A percentile compares a stretch with the other conserved stretches of the same genome.
Evolutionary conservation across 2,113 vertebrate species (phyloP).

Genomic region (Neofelis nebulosa): DNA sequence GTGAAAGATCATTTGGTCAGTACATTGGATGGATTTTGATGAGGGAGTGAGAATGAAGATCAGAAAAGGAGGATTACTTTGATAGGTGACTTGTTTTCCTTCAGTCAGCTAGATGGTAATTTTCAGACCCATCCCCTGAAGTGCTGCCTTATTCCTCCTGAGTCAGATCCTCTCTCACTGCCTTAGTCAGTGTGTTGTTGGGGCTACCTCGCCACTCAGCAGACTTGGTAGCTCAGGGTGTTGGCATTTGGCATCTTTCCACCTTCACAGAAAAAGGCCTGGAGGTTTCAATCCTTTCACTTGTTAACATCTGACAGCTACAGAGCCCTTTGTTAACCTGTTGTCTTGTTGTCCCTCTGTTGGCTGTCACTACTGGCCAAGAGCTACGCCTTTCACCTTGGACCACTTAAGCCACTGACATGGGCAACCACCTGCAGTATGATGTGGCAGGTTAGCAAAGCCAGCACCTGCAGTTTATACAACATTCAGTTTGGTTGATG

Average conservation of each 20-base stretch:
- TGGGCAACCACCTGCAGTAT: neutral
- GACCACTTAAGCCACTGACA: neutral
- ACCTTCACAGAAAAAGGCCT: neutral
- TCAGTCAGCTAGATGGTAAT: slow-evolving; percentile 2
- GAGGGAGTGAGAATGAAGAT: slow-evolving; percentile 3
- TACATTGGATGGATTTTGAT: slow-evolving; percentile 28
- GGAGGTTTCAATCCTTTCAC: slow-evolving; percentile 41
- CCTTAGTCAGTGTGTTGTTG: neutral
- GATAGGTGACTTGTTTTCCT: slow-evolving; percentile 31
- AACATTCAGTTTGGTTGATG: neutral
- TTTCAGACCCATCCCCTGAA: neutral
- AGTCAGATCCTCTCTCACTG: neutral
- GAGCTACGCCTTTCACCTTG: slow-evolving; percentile 30
- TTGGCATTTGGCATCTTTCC: neutral
- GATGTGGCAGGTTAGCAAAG: slow-evolving; percentile 38
- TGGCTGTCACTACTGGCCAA: slow-evolving; percentile 1
- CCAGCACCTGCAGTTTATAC: slow-evolving; percentile 11
- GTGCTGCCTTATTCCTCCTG: neutral
- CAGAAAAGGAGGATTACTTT: slow-evolving; percentile 11
- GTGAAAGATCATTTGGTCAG: neutral
- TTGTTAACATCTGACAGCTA: slow-evolving; percentile 44
- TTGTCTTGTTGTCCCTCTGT: neutral
- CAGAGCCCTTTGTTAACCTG: slow-evolving; percentile 26
- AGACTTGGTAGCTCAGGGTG: neutral
- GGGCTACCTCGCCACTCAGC: neutral